phyloP scores from a whole-genome alignment of 2,888 invertebrate species.

The Crossocerus cetratus region DNA sequence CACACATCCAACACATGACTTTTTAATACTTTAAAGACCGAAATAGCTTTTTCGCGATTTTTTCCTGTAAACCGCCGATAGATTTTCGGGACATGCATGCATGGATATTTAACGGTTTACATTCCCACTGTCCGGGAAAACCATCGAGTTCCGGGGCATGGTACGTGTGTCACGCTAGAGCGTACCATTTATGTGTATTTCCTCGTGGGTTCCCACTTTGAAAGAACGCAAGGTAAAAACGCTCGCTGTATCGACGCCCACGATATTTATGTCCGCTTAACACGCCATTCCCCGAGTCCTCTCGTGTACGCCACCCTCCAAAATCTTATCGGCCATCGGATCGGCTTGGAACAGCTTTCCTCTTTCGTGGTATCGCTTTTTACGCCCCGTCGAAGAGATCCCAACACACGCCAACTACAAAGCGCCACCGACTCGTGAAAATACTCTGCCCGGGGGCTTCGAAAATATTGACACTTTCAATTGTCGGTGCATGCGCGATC shows the following conservation, averaged over 20 bases:
- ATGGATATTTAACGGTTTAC: too few species aligned
- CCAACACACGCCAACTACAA: neutral
- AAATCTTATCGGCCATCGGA: slow-evolving; percentile 40
- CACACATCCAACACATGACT: neutral
- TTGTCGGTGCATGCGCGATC: too few species aligned
- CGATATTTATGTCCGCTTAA: neutral
- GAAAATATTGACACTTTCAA: too few species aligned
- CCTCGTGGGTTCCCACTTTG: too few species aligned
- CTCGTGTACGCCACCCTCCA: slow-evolving; percentile 1
- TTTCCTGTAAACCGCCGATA: neutral
- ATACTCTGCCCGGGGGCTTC: too few species aligned
- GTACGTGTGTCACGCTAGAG: too few species aligned
- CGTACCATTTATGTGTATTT: too few species aligned
- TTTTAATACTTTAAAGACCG: neutral
- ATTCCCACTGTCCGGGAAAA: too few species aligned
- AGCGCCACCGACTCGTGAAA: too few species aligned
- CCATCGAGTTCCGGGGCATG: too few species aligned
- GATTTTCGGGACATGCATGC: too few species aligned
- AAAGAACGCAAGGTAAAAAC: too few species aligned
- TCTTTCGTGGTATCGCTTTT: slow-evolving; percentile 13
- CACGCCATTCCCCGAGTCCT: slow-evolving; percentile 1
- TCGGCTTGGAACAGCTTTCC: slow-evolving; percentile 17
- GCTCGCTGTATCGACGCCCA: neutral
- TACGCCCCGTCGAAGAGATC: neutral
- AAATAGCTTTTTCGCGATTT: neutral